Percentiles rank a stretch among this genome's conserved stretches.
Evolutionary conservation across 1,140 invertebrate species (phyloP).

Genomic region (Papilio xuthus): DNA sequence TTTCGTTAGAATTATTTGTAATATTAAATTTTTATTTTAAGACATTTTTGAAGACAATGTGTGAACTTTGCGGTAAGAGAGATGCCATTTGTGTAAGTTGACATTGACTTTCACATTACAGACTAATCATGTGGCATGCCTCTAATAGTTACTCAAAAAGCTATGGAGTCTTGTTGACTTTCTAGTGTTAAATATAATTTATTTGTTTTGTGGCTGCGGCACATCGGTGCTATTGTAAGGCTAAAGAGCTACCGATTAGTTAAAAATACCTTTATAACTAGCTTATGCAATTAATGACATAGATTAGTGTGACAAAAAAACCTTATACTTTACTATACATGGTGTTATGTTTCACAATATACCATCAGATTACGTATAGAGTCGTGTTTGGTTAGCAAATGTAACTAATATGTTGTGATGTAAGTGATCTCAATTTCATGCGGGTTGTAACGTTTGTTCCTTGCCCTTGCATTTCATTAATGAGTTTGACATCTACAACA

Average conservation of each 20-base stretch:
- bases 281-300: conserved; percentile 8
- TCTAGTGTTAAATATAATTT: neutral
- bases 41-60: conserved; percentile 29
- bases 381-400: neutral
- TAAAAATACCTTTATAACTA: neutral
- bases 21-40: conserved; percentile 26
- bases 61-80: neutral
- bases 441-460: conserved; percentile 22
- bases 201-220: conserved; percentile 1
- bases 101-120: neutral
- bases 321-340: neutral
- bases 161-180: neutral
- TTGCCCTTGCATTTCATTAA: conserved; percentile 20
- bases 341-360: neutral
- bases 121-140: neutral
- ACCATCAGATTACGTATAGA: neutral
- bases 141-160: neutral
- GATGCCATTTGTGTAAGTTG: neutral
- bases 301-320: conserved; percentile 12
- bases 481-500: neutral
- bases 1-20: conserved; percentile 22
- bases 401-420: conserved; percentile 21
- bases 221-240: conserved; percentile 30
- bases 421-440: conserved; percentile 25
- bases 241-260: conserved; percentile 20